Base-by-base conservation (phyloP, 2,888 invertebrate genomes). In the Synergus japonicus region DNA sequence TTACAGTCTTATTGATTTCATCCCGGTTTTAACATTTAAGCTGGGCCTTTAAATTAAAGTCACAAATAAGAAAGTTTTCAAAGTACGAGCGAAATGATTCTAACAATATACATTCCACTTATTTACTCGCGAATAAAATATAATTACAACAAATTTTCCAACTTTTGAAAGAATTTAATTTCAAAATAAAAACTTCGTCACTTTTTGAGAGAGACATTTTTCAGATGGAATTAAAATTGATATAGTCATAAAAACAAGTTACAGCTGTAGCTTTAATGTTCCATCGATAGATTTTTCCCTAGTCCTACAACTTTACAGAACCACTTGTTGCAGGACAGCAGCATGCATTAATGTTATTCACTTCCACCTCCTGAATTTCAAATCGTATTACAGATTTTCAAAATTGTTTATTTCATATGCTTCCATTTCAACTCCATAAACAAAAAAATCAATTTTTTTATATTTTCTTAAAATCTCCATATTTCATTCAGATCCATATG, bases 271-370 rank as follows among this genome's bases (percentile, higher is more conserved):
- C 69, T 69, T 69, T 69, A 29, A 69, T 69, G 69, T 54, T 73
- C 37, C 49, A 49, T 9, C 73, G 73, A 73, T 73, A 73, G 73
- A 73, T 73, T 73, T 73, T 73, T 73, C 73, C 54, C 54, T 54
- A 54, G 54, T 54, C 54, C 54, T 73, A 73, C 73, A n/a, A 49
- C 73, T 73, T 73, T 73, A n/a, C 49, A 67, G 69, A 67, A 73
- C 73, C 73, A 73, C 73, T 73, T 73, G 73, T 73, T 73, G 73
- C 73, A 49, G 46, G 69, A 69, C 46, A 69, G 69, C 29, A 67
- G 73, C 37, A 73, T 73, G 49, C 73, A 73, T 73, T 54, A 54
- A 73, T 54, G 37, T 10, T n/a, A 54, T 73, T 73, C 54, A 73
- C 41, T 49, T 10, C 49, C 54, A 49, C 37, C 54, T 49, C 12